Evolutionary conservation across 2,113 vertebrate genomes (phyloP), one percentile per base, ranked within the genome.

Genomic region (Heterotilapia buettikoferi): DNA sequence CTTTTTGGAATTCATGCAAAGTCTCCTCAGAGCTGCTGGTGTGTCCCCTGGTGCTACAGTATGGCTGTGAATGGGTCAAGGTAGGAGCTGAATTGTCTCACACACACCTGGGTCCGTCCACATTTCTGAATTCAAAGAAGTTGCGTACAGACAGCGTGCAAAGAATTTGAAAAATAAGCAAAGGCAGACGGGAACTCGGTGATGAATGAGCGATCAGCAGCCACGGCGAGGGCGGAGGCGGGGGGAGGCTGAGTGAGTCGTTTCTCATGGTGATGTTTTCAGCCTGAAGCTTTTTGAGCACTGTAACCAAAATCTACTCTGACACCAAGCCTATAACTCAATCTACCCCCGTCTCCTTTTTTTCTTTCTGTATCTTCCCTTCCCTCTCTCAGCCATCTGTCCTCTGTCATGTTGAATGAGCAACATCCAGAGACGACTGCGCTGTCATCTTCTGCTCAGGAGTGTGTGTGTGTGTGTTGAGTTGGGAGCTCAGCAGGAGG

Each of bases 311-410:
- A 92, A 92, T 94, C 86, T 59, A 89, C 56, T 57, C 31, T 90
- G 93, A 94, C 94, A 94, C 88, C 81, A 6, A 52, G 78, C 80
- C 87, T 54, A 88, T 91, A 92, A 92, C 90, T 93, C 92, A 91
- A 89, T 90, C 89, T 57, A 16, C 85, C 45, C 66, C 61, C 38
- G 4, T 50, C 85, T 86, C 81, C 26, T 52, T 10, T 50, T 38
- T 33, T 36, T 21, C 18, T 31, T 29, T 21, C 79, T 68, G 12
- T 19, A 3, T 73, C 73, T 53, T 29, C 50, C 45, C 19, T 50
- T 68, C 73, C 78, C 59, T 73, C 85, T 79, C 85, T 80, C 88
- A 21, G 53, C 92, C 93, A 86, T 94, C 92, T 94, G 92, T 87
- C 83, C 45, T 21, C 89, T 85, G 92, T 94, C 92, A 83, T 78